Evolutionary conservation across 2,113 vertebrate species (phyloP).

Genomic region (Hassar affinis): DNA sequence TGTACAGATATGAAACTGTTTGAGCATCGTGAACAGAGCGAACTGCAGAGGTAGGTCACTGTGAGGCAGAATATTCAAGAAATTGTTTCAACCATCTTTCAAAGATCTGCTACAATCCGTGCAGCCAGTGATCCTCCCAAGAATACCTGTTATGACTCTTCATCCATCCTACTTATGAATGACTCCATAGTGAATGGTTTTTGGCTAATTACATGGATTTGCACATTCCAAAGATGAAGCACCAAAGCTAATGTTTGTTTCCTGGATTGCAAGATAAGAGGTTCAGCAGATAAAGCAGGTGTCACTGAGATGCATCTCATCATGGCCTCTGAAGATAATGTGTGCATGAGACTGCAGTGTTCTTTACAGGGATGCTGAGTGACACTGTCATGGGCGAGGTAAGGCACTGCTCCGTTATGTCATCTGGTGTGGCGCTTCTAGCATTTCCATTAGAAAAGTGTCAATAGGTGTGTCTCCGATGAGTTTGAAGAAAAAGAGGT

Average conservation of each 20-base stretch:
- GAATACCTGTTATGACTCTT: slow-evolving; percentile 18
- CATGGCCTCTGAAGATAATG: slow-evolving; percentile 15
- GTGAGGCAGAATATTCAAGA: slow-evolving; percentile 41
- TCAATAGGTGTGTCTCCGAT: slow-evolving; percentile 89
- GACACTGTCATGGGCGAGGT: background rate
- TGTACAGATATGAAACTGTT: slow-evolving; percentile 33
- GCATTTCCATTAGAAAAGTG: slow-evolving; percentile 91
- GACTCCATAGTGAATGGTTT: slow-evolving; percentile 24
- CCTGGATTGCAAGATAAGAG: background rate
- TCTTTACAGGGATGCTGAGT: slow-evolving; percentile 14
- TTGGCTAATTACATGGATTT: slow-evolving; percentile 8
- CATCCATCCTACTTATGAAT: slow-evolving; percentile 27
- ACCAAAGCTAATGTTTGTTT: slow-evolving; percentile 22
- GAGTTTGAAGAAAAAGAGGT: slow-evolving; percentile 91
- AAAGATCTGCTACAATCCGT: background rate
- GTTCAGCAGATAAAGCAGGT: slow-evolving; percentile 19
- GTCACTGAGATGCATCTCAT: slow-evolving; percentile 30
- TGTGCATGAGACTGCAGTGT: slow-evolving; percentile 26
- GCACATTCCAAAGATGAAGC: slow-evolving; percentile 24
- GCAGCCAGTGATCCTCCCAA: slow-evolving; percentile 4
- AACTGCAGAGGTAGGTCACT: slow-evolving; percentile 52
- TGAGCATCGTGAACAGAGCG: slow-evolving; percentile 16
- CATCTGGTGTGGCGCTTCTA: slow-evolving; percentile 85
- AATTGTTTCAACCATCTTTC: background rate
- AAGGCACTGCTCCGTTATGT: slow-evolving; percentile 68